Conservation (phyloP, 2,797 vertebrate species). For the Crypturellus tataupa region DNA sequence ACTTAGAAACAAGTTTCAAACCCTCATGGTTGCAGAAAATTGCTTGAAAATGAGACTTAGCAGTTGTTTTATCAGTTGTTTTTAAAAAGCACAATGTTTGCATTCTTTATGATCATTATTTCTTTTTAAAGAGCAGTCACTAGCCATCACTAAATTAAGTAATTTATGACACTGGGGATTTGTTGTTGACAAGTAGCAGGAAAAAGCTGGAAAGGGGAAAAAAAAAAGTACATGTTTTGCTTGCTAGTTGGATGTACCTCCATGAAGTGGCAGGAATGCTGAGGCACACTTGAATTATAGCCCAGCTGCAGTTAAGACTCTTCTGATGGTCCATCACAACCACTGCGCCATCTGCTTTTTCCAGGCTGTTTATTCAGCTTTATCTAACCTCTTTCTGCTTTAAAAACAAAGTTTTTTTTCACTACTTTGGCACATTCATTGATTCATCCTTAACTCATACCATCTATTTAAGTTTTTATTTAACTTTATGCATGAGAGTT, state of each 20-base stretch:
- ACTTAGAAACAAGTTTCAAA: neutral
- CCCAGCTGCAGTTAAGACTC: constrained; percentile 24
- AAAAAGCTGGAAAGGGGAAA: neutral
- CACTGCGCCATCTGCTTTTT: constrained; percentile 62
- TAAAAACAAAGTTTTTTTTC: neutral
- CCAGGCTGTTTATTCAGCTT: constrained; percentile 48
- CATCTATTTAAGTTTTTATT: neutral
- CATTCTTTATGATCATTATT: neutral
- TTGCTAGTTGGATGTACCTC: neutral
- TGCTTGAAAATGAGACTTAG: neutral
- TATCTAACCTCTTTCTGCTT: constrained; percentile 29
- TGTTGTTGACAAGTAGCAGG: neutral
- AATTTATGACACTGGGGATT: neutral
- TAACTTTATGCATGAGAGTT: neutral
- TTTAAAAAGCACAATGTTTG: neutral
- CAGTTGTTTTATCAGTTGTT: neutral
- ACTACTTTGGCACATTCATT: neutral
- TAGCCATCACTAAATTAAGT: neutral
- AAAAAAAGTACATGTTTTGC: neutral
- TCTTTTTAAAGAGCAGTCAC: neutral
- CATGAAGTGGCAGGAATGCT: constrained; percentile 25
- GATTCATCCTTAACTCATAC: neutral
- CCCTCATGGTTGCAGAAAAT: neutral
- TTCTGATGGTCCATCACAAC: constrained; percentile 56
- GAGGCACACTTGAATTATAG: constrained; percentile 30